These are phyloP conservation scores for Microcebus tavaratra DNA, from an alignment of 2,113 vertebrate species.

Conservation along the genomic window DNA sequence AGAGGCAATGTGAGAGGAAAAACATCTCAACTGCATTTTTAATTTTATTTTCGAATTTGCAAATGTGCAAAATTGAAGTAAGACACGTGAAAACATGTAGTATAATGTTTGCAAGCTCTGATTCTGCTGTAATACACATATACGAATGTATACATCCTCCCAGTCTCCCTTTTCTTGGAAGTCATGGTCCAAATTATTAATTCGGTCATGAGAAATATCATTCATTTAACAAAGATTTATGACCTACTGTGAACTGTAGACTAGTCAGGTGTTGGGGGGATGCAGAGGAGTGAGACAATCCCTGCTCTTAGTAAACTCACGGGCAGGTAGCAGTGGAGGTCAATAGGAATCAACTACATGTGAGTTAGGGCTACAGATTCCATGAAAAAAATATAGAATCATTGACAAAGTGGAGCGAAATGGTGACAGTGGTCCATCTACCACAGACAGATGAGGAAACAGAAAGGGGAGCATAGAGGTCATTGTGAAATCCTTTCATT, in stretches of 20 bases:
- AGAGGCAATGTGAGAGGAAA: constrained; percentile 40
- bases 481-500: background rate
- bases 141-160: background rate
- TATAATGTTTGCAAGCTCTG: constrained; percentile 29
- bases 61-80: constrained; percentile 36
- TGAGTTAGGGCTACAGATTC: background rate
- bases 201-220: background rate
- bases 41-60: constrained; percentile 64
- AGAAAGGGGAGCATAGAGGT: background rate
- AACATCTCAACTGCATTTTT: background rate
- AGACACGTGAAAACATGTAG: constrained; percentile 37
- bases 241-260: background rate
- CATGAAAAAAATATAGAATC: background rate
- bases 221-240: constrained; percentile 15
- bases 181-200: background rate
- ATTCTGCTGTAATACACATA: background rate
- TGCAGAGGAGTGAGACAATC: background rate
- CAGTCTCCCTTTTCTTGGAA: background rate
- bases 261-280: background rate
- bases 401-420: background rate
- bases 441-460: background rate
- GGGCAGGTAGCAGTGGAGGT: background rate
- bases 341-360: background rate
- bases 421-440: background rate
- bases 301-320: background rate